phyloP scores from a whole-genome alignment of 2,888 invertebrate genomes.

The Pherbina coryleti region DNA sequence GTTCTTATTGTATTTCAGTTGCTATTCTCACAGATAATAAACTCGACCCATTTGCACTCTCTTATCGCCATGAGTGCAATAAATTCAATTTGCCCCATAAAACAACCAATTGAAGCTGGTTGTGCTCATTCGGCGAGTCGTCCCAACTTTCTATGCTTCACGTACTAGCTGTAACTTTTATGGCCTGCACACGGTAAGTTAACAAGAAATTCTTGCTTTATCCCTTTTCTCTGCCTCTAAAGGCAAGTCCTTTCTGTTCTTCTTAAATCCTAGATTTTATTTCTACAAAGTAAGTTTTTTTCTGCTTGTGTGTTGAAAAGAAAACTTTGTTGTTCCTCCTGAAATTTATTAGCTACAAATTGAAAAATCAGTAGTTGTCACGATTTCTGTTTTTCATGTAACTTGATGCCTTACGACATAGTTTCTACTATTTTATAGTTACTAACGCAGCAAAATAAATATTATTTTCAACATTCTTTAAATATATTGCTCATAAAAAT shows the following conservation, averaged over 20 bases:
- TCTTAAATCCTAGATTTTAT: too few species aligned
- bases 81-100: constrained; percentile 29
- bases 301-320: not conserved
- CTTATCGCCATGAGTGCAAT: not conserved
- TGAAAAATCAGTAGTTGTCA: not conserved
- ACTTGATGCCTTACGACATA: not conserved
- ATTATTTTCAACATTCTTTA: too few species aligned
- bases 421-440: too few species aligned
- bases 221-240: too few species aligned
- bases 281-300: not conserved
- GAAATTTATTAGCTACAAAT: not conserved
- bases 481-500: too few species aligned
- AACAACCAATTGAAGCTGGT: constrained; percentile 9
- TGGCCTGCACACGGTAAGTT: not conserved
- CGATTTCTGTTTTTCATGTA: not conserved
- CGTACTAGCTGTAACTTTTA: constrained; percentile 7
- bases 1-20: too few species aligned
- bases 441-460: too few species aligned
- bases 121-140: not conserved
- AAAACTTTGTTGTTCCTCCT: not conserved
- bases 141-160: not conserved
- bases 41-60: not conserved
- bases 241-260: too few species aligned
- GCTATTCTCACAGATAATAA: not conserved
- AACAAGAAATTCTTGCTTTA: not conserved